Evolutionary conservation across 2,888 invertebrate genomes (phyloP), one percentile per base, ranked within the genome.

Genomic region (Matsumyia berberina): DNA sequence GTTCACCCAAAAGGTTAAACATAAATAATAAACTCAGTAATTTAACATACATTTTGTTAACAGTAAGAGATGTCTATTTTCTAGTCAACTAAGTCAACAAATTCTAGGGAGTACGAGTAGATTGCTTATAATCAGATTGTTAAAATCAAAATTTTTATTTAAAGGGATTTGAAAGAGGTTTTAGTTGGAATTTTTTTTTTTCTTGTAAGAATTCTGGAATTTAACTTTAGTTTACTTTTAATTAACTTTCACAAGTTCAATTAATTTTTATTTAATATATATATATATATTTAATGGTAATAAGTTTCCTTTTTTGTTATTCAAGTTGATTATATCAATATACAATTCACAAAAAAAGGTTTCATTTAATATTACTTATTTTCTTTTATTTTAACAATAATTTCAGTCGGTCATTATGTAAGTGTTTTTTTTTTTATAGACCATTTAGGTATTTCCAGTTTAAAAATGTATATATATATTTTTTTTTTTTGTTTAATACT

Each of bases 391-490:
- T 74, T 85, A 85, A 74, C 80, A 80, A 85, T 80, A 85, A 85
- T 85, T 80, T 85, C 85, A 85, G 85, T 85, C 85, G 85, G 85
- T 85, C 85, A 70, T 64, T 80, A 76, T 79, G 57, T 85, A 69
- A 64, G 76, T 44, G 49, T 72, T 69, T 49, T 35, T 55, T 17
- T 64, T 72, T 82, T 77, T 67, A 80, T 78, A 85, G 85, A 85
- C 85, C 85, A 85, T 85, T 85, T 85, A 85, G 80, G 80, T 85
- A 79, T 85, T 73, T 85, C 74, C 85, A 85, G 80, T 85, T 85
- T 80, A 80, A 85, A 85, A 85, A 85, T 85, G 85, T 85, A 85
- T 85, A 76, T 85, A 83, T 81, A 70, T 77, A 46, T 79, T 46
- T 66, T 53, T 67, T 39, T 15, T 55, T 78, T 24, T 24, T 24